Evolutionary conservation across 2,888 invertebrate genomes (phyloP).

Genomic region (Pediacus dermestoides): DNA sequence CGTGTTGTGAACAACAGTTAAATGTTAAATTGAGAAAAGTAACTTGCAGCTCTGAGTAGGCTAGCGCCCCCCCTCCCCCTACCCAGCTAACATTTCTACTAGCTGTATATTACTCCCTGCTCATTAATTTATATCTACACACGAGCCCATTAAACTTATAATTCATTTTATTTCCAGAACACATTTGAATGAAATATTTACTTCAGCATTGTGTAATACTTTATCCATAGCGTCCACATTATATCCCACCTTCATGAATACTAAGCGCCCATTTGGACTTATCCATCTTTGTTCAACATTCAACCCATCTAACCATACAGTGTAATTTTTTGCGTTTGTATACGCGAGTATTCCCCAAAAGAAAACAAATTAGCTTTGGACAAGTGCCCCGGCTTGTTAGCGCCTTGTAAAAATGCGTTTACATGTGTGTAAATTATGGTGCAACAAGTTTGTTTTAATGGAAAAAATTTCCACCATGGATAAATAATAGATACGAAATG

Average conservation of each 20-base stretch:
- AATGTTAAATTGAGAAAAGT: no score
- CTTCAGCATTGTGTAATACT: conserved; percentile 33
- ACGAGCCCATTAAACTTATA: conserved; percentile 29
- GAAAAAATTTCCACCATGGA: not conserved
- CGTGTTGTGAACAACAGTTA: no score
- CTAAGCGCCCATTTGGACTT: conserved; percentile 23
- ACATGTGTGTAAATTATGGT: not conserved
- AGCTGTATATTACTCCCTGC: no score
- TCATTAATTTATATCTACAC: conserved; percentile 10
- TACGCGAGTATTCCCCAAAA: conserved; percentile 18
- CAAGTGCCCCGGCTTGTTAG: conserved; percentile 16
- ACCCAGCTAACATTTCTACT: not conserved
- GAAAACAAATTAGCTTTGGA: conserved; percentile 24
- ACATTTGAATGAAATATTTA: conserved; percentile 35
- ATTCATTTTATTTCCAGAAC: conserved; percentile 27
- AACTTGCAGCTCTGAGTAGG: no score
- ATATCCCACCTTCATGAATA: conserved; percentile 23
- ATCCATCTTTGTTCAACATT: conserved; percentile 4
- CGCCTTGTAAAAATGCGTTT: not conserved
- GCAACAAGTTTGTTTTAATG: conserved; percentile 1
- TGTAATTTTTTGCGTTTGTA: no score
- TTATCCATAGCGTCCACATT: conserved; percentile 26
- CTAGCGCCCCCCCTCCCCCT: conserved; percentile 1
- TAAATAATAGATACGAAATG: not conserved
- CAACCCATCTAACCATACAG: no score